Evolutionary conservation across 2,888 invertebrate genomes (phyloP).

Genomic region (Gandaritis pyraliata): DNA sequence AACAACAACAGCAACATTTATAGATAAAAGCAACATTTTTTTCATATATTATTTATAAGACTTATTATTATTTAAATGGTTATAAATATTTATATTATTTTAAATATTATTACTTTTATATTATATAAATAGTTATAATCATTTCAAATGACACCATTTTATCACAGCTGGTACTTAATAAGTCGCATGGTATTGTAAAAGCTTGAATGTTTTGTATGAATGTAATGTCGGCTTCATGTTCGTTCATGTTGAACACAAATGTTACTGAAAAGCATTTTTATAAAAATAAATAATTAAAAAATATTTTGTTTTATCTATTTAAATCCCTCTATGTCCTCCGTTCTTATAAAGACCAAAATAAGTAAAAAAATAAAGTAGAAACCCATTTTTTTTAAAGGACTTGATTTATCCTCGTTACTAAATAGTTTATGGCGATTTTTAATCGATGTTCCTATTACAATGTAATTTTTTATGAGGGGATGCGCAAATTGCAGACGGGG

Average conservation of each 20-base stretch:
- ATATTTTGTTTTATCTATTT: slow-evolving; percentile 48
- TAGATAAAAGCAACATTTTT: no score
- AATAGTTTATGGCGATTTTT: slow-evolving; percentile 59
- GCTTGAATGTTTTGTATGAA: slow-evolving; percentile 61
- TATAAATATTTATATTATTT: no score
- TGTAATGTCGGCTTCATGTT: slow-evolving; percentile 65
- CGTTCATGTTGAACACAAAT: slow-evolving; percentile 54
- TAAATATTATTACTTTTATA: no score
- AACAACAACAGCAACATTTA: no score
- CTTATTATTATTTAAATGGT: no score
- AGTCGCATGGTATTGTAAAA: slow-evolving; percentile 28
- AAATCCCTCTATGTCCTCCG: background rate
- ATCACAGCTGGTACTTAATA: slow-evolving; percentile 12
- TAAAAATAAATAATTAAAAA: slow-evolving; percentile 75
- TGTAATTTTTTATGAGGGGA: slow-evolving; percentile 71
- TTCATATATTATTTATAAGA: no score
- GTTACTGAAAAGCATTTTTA: slow-evolving; percentile 71
- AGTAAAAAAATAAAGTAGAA: no score
- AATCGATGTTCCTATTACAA: slow-evolving; percentile 68
- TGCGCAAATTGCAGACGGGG: slow-evolving; percentile 59
- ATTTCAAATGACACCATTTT: background rate
- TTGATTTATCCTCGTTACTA: slow-evolving; percentile 66
- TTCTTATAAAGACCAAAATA: background rate
- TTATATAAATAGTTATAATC: no score
- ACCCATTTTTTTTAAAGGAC: slow-evolving; percentile 54